These are phyloP conservation scores for Sus cebifrons DNA, from an alignment of 2,797 vertebrate genomes.

Conservation along the genomic window DNA sequence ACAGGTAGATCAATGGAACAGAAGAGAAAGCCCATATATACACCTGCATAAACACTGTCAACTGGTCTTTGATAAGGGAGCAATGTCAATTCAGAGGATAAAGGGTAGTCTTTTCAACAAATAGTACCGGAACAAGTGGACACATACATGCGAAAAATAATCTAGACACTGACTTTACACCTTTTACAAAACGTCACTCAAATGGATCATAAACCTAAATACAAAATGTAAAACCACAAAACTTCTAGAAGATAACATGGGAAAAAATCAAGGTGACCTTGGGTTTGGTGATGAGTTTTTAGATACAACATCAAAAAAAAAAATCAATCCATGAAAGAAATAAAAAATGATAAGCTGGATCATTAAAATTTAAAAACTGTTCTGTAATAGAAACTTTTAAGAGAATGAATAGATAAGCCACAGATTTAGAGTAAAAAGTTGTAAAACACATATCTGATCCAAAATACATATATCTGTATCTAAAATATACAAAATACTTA, in stretches of 20 bases:
- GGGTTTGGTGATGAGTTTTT: background rate
- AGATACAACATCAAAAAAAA: background rate
- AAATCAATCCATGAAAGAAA: background rate
- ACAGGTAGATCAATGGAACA: background rate
- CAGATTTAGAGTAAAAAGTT: background rate
- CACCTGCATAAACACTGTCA: background rate
- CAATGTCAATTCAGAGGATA: background rate
- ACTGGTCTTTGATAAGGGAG: background rate
- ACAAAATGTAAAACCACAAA: background rate
- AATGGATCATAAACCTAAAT: background rate
- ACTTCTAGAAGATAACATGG: background rate
- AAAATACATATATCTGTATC: background rate
- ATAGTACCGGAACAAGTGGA: background rate
- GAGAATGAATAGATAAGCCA: background rate
- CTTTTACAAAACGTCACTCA: background rate
- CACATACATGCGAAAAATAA: background rate
- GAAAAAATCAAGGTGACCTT: background rate
- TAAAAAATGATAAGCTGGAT: background rate
- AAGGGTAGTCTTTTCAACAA: background rate
- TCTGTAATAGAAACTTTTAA: background rate
- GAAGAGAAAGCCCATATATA: background rate
- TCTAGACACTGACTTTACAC: background rate
- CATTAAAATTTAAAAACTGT: background rate
- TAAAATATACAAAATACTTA: background rate
- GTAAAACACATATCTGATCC: background rate